Evolutionary conservation across 2,113 vertebrate genomes (phyloP), one percentile per base, ranked within the genome.

Genomic region (Oncorhynchus kisutch): DNA sequence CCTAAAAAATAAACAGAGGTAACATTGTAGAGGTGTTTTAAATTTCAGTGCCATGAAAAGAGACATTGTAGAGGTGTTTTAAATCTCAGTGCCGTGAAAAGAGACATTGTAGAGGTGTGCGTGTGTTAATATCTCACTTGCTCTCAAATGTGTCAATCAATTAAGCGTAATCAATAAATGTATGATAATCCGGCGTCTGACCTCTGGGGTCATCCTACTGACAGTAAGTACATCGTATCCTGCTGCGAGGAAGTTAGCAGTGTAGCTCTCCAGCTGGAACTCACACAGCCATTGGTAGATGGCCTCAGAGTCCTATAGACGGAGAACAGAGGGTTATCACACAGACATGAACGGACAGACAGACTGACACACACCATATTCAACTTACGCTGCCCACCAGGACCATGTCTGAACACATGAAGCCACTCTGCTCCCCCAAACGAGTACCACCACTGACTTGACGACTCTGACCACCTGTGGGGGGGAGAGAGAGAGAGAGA

Each of bases 131-230:
- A 45, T 45, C 39, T 11, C 39, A 45, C 8, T 18, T 18, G 14
- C 51, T 4, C 51, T 16, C 16, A 18, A 14, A 54, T 14, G 51
- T 54, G 51, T 18, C 51, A 54, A 54, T 54, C 51, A 54, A 54
- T 18, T 4, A 18, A 54, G 51, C 5, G 16, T 54, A 54, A 54
- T 54, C 16, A 54, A 5, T 18, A 54, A 54, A 54, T 11, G 39
- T 45, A 45, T 12, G 39, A 45, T 9, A 45, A 45, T 64, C 20
- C 2, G 12, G 60, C 12, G 24, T 16, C 57, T 64, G 64, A 96
- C 95, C 95, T 96, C 95, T 0, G 95, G 95, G 0, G 95, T 96
- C 95, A 96, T 96, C 64, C 95, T 92, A 82, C 95, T 96, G 86
- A 96, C 96, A 13, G 95, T 96, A 11, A 94, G 95, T 81, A 96